A percentile compares a stretch with the other conserved stretches of the same genome.
Evolutionary conservation across 2,113 vertebrate species (phyloP).

Genomic region (Notothenia coriiceps): DNA sequence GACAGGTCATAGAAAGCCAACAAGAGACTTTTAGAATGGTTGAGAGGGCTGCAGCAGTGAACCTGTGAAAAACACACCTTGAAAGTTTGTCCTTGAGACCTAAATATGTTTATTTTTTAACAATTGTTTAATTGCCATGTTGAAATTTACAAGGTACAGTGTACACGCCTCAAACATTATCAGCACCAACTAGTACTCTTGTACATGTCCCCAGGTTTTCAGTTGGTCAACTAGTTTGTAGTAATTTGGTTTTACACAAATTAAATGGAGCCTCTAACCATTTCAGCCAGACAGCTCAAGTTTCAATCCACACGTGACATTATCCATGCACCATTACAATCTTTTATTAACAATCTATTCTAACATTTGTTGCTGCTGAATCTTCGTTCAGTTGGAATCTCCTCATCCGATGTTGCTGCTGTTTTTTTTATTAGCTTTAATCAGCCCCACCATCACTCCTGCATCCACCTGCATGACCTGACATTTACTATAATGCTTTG

Average conservation of each 20-base stretch:
- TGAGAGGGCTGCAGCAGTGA: conserved; percentile 4
- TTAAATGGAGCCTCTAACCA: not conserved
- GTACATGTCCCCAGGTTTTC: not conserved
- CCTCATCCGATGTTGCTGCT: too few relatives aligned
- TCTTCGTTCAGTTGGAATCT: not conserved
- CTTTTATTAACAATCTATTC: too few relatives aligned
- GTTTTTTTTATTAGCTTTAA: not conserved
- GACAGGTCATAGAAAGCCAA: conserved; percentile 5
- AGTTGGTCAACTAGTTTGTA: not conserved
- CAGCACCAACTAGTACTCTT: too few relatives aligned
- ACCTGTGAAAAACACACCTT: not conserved
- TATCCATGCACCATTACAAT: not conserved
- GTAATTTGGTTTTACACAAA: conserved; percentile 6
- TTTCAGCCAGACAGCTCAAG: not conserved
- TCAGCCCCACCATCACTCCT: not conserved
- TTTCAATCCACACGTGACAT: not conserved
- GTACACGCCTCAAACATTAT: too few relatives aligned
- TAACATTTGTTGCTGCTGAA: too few relatives aligned
- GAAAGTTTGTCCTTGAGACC: too few relatives aligned
- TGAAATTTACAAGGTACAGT: too few relatives aligned
- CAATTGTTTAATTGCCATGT: too few relatives aligned
- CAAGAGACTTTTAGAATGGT: conserved; percentile 17
- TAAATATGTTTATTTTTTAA: too few relatives aligned
- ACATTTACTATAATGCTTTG: not conserved
- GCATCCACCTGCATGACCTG: too few relatives aligned